Conservation (phyloP, 2,113 vertebrate species). For the Capra hircus region DNA sequence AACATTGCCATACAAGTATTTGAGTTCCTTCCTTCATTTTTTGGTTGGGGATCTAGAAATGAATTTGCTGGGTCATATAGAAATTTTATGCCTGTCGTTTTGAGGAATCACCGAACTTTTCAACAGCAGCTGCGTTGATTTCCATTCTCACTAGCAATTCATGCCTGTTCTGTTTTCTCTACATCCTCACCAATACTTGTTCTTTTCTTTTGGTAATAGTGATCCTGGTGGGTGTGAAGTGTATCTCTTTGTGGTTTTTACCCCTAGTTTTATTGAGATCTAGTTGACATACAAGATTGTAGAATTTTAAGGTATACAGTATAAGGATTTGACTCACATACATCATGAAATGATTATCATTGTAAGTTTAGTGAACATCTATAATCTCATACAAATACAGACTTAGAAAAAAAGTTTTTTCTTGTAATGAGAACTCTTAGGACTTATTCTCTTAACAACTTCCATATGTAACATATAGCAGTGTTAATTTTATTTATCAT, state of each 20-base stretch:
- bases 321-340: not conserved
- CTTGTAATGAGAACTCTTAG: not conserved
- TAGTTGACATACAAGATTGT: not conserved
- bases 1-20: not conserved
- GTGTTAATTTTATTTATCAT: not conserved
- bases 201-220: not conserved
- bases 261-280: not conserved
- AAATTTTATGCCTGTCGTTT: not conserved
- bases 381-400: not conserved
- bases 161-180: not conserved
- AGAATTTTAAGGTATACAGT: not conserved
- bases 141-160: not conserved
- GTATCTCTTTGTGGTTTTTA: not conserved
- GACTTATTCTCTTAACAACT: not conserved
- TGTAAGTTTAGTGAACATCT: not conserved
- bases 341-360: not conserved
- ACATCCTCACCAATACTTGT: not conserved
- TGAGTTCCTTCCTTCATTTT: not conserved
- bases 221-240: not conserved
- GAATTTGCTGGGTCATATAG: not conserved
- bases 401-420: not conserved
- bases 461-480: not conserved
- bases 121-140: not conserved
- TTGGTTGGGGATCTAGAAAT: not conserved
- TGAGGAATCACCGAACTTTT: not conserved